Evolutionary conservation across 2,888 invertebrate species (phyloP).

Genomic region (Xestia c-nigrum): DNA sequence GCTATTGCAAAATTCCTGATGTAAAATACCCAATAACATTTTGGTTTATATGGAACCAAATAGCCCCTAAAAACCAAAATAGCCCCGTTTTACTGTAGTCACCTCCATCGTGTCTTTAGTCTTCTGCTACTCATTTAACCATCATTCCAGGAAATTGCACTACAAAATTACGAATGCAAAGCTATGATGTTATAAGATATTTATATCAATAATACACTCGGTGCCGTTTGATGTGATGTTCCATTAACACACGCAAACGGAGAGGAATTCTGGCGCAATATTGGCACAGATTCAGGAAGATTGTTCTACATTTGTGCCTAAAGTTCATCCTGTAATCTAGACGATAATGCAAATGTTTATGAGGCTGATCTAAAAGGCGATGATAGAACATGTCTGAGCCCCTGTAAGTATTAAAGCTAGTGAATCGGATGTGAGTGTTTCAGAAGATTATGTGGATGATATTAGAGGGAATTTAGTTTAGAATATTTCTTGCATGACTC

Average conservation of each 20-base stretch:
- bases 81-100: neutral
- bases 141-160: slow-evolving; percentile 18
- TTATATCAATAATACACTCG: slow-evolving; percentile 15
- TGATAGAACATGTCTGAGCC: slow-evolving; percentile 22
- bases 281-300: slow-evolving; percentile 44
- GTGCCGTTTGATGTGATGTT: slow-evolving; percentile 40
- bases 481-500: neutral
- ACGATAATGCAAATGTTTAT: slow-evolving; percentile 17
- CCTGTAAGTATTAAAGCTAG: neutral
- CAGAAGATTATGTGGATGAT: neutral
- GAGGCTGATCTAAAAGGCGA: slow-evolving; percentile 16
- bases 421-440: neutral
- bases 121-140: neutral
- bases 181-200: slow-evolving; percentile 15
- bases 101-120: neutral
- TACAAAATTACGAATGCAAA: neutral
- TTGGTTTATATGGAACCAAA: too few relatives aligned
- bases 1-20: too few relatives aligned
- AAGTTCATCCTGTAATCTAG: slow-evolving; percentile 21
- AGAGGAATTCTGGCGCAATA: slow-evolving; percentile 12
- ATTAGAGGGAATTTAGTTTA: neutral
- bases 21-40: too few relatives aligned
- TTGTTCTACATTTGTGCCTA: slow-evolving; percentile 39
- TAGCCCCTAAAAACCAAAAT: too few relatives aligned
- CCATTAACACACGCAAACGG: slow-evolving; percentile 24